Conservation (phyloP, 2,113 vertebrate species). For the Oxyruncus cristatus region DNA sequence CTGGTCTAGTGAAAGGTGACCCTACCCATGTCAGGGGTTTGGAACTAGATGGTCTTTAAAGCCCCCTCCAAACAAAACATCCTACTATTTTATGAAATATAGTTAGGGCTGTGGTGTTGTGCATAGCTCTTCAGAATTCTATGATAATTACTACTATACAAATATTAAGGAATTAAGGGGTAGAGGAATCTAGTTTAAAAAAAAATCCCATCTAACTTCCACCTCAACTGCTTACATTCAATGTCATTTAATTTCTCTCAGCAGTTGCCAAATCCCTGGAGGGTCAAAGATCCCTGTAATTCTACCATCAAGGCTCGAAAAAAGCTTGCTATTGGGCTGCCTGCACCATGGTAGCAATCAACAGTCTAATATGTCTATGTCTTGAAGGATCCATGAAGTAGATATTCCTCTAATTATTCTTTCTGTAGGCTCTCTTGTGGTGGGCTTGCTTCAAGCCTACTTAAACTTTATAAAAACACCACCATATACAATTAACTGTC, state of each 20-base stretch:
- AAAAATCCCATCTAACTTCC: not conserved
- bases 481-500: not conserved
- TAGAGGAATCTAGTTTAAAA: rapidly evolving
- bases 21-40: not conserved
- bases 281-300: not conserved
- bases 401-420: not conserved
- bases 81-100: not conserved
- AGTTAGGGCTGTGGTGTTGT: not conserved
- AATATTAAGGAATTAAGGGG: not conserved
- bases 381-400: not conserved
- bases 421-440: not conserved
- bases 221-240: not conserved
- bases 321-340: not conserved
- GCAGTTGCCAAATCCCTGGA: not conserved
- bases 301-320: not conserved
- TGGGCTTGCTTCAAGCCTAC: not conserved
- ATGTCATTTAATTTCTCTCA: not conserved
- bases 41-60: not conserved
- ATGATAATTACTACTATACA: not conserved
- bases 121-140: not conserved
- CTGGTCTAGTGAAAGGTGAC: not conserved
- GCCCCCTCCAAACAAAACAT: not conserved
- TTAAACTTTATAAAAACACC: not conserved
- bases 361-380: not conserved
- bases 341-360: not conserved